Evolutionary conservation across 2,113 vertebrate genomes (phyloP).

Genomic region (Felis catus): DNA sequence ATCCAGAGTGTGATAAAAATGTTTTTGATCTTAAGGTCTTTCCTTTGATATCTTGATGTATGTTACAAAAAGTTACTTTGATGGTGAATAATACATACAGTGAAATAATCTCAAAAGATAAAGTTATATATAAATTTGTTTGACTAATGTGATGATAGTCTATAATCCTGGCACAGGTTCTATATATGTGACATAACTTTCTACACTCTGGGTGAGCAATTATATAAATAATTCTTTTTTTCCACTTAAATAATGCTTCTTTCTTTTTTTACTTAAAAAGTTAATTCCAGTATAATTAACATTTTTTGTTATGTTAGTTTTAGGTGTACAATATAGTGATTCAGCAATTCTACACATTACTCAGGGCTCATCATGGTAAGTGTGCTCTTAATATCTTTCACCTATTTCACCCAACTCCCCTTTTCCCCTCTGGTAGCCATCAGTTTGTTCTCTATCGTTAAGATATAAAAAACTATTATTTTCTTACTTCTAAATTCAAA

Average conservation of each 20-base stretch:
- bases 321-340: not conserved
- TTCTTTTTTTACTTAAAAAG: not conserved
- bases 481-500: not conserved
- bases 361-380: not conserved
- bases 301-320: not conserved
- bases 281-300: not conserved
- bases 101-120: not conserved
- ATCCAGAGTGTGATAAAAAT: slow-evolving; percentile 1
- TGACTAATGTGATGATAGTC: not conserved
- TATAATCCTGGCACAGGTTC: not conserved
- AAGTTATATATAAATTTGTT: not conserved
- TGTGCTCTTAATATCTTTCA: not conserved
- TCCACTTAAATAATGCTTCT: not conserved
- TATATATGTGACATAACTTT: not conserved
- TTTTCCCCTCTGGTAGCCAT: not conserved
- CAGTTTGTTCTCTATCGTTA: not conserved
- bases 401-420: not conserved
- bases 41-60: not conserved
- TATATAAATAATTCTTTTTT: not conserved
- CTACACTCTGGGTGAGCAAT: not conserved
- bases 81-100: not conserved
- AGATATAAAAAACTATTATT: not conserved
- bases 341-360: not conserved
- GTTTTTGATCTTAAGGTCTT: not conserved
- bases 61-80: not conserved